Conservation (phyloP, 1,140 invertebrate species). For the Trichonephila clavata region DNA sequence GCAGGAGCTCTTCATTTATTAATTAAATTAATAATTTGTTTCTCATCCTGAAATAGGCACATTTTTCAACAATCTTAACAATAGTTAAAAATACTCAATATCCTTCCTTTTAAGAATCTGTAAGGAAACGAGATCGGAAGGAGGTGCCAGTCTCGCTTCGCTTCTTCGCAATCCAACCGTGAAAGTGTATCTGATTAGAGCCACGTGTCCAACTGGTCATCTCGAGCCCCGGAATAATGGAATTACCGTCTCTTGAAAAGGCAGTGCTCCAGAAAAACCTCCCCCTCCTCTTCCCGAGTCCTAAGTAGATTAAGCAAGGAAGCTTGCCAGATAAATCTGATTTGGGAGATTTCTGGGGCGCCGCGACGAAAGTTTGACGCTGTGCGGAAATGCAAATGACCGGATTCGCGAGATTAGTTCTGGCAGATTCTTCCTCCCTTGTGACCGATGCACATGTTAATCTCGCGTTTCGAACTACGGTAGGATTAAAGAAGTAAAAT, state of each 20-base stretch:
- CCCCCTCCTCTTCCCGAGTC: not conserved
- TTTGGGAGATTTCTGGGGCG: constrained; percentile 26
- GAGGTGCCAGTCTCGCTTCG: not conserved
- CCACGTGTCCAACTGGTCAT: not conserved
- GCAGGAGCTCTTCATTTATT: too few relatives aligned
- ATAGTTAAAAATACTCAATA: too few relatives aligned
- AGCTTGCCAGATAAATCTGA: constrained; percentile 59
- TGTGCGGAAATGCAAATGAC: too few relatives aligned
- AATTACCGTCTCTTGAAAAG: constrained; percentile 41
- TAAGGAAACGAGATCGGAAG: not conserved
- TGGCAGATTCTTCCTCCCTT: too few relatives aligned
- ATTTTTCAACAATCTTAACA: too few relatives aligned
- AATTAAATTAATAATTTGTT: too few relatives aligned
- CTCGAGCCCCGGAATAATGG: constrained; percentile 24
- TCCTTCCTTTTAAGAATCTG: not conserved
- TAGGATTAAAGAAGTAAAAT: too few relatives aligned
- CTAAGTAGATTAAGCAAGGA: constrained; percentile 65
- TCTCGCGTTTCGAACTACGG: too few relatives aligned
- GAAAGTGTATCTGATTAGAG: constrained; percentile 3
- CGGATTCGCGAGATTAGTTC: too few relatives aligned
- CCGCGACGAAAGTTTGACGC: not conserved
- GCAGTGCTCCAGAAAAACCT: constrained; percentile 57
- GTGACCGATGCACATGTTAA: too few relatives aligned
- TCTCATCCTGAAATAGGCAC: too few relatives aligned
- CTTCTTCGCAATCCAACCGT: not conserved